Percentiles rank a stretch among this genome's conserved stretches.
Conservation (phyloP, 2,113 vertebrate genomes). For the Pica pica region DNA sequence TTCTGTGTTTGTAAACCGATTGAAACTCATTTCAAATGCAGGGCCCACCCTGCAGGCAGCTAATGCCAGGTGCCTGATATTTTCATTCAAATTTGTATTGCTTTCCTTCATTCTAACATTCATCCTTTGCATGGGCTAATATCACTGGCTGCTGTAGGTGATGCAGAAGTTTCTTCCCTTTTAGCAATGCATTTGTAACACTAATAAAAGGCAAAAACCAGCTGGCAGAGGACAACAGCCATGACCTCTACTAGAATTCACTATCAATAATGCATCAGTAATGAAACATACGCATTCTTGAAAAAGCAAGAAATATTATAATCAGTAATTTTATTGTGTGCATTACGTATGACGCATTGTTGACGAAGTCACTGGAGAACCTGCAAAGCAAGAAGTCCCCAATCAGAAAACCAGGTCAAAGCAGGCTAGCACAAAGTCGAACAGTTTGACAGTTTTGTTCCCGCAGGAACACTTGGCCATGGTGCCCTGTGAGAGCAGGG, state of each 20-base stretch:
- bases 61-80: fast-evolving
- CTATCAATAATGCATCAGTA: neutral
- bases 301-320: neutral
- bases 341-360: neutral
- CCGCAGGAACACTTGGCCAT: too few species aligned
- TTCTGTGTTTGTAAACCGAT: neutral
- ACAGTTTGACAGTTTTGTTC: neutral
- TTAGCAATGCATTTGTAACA: fast-evolving
- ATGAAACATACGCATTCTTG: neutral
- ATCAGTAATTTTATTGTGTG: conserved; percentile 64
- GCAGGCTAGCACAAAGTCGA: neutral
- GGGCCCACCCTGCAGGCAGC: neutral
- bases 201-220: neutral
- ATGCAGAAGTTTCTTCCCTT: neutral
- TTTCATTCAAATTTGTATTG: neutral
- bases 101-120: neutral
- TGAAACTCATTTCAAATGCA: neutral
- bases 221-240: neutral
- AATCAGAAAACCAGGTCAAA: neutral
- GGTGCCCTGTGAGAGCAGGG: fast-evolving
- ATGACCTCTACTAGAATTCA: neutral
- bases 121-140: neutral
- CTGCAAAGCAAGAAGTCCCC: conserved; percentile 40
- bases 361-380: neutral
- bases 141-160: neutral